Percentiles rank a stretch among this genome's conserved stretches.
phyloP scores from a whole-genome alignment of 2,888 invertebrate species.

The Hecatera dysodea region DNA sequence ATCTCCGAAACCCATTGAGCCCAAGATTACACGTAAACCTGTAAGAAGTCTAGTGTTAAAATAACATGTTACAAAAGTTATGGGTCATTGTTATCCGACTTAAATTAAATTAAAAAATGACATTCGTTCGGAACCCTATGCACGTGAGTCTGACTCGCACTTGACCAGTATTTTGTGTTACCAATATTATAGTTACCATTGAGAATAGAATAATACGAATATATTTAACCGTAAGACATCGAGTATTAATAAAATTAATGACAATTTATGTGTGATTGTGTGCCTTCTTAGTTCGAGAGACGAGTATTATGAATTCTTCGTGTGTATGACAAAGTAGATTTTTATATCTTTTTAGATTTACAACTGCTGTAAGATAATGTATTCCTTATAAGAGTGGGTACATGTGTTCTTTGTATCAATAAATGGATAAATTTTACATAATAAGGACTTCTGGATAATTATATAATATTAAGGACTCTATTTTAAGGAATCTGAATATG shows the following conservation, averaged over 20 bases:
- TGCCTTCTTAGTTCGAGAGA: slow-evolving; percentile 71
- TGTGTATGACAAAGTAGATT: slow-evolving; percentile 69
- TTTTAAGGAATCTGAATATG: no score
- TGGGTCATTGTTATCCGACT: no score
- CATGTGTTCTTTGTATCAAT: slow-evolving; percentile 8
- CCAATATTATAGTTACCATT: slow-evolving; percentile 27
- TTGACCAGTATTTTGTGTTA: not conserved
- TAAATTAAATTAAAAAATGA: no score
- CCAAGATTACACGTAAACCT: no score
- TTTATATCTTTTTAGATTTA: slow-evolving; percentile 71
- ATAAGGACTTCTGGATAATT: no score
- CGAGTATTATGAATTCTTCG: slow-evolving; percentile 60
- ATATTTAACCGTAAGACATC: slow-evolving; percentile 33
- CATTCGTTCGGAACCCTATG: no score
- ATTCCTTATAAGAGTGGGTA: slow-evolving; percentile 29
- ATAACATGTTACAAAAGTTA: no score
- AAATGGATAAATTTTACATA: slow-evolving; percentile 1
- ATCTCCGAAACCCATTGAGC: no score
- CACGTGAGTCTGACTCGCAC: no score
- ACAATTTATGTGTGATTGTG: slow-evolving; percentile 60
- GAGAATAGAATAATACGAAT: not conserved
- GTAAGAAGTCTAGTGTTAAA: no score
- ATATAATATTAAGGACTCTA: no score
- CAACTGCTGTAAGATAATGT: slow-evolving; percentile 36
- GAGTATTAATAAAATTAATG: slow-evolving; percentile 62